phyloP scores from a whole-genome alignment of 2,113 vertebrate species.

The Archilochus colubris region DNA sequence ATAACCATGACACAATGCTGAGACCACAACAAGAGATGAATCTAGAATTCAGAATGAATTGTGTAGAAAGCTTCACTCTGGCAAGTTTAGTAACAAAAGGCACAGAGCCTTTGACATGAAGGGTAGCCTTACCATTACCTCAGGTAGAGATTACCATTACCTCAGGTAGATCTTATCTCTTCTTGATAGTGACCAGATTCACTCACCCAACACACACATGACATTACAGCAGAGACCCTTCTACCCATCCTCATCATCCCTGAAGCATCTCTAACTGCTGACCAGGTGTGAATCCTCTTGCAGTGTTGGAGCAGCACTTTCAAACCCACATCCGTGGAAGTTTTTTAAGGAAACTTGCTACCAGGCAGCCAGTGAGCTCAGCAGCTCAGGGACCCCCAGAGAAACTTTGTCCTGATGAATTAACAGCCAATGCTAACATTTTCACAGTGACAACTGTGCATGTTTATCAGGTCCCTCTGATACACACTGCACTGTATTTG shows the following conservation, averaged over 20 bases:
- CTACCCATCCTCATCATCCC: neutral
- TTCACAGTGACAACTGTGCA: neutral
- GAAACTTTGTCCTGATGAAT: neutral
- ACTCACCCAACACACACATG: neutral
- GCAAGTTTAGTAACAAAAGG: neutral
- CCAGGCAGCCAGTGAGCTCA: neutral
- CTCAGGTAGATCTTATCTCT: neutral
- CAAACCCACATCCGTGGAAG: neutral
- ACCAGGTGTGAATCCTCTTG: neutral
- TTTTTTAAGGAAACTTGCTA: slow-evolving; percentile 1
- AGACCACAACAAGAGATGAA: neutral
- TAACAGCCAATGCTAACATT: neutral
- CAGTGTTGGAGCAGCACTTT: neutral
- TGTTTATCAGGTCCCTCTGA: neutral
- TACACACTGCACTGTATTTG: neutral
- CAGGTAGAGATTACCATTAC: neutral
- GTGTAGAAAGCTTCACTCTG: neutral
- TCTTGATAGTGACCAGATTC: neutral
- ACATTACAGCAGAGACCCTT: neutral
- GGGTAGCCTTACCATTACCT: neutral
- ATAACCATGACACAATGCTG: fast-evolving
- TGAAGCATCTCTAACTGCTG: neutral
- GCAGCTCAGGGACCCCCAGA: neutral
- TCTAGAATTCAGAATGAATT: neutral
- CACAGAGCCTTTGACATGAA: neutral